Conservation (phyloP, 2,113 vertebrate species). For the Illadopsis cleaveri region DNA sequence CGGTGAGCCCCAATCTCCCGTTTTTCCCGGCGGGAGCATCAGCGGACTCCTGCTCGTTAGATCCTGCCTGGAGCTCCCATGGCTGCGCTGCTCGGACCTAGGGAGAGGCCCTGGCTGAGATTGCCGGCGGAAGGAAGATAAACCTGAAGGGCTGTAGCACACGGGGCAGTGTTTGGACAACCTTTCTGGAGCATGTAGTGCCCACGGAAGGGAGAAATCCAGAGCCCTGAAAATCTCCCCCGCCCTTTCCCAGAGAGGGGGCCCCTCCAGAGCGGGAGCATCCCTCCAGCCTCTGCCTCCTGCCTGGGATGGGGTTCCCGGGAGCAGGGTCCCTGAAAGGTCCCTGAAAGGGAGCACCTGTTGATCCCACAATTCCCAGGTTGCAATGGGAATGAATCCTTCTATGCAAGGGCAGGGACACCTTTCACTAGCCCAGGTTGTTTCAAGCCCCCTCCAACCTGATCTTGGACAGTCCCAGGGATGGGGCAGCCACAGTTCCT, state of each 20-base stretch:
- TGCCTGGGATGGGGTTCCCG: no score
- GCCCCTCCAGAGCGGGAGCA: accelerated
- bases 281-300: neutral
- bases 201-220: neutral
- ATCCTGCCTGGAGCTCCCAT: neutral
- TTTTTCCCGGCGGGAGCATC: no score
- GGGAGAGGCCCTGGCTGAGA: neutral
- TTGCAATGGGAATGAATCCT: no score
- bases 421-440: no score
- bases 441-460: no score
- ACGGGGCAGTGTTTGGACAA: accelerated
- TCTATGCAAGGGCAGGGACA: no score
- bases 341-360: no score
- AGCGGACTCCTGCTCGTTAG: neutral
- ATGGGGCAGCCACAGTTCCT: no score
- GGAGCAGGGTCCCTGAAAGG: no score
- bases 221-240: neutral
- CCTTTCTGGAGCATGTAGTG: neutral
- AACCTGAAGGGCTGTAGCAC: no score
- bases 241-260: neutral
- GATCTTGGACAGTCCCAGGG: no score
- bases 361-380: no score
- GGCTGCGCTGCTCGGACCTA: neutral
- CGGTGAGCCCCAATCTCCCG: accelerated
- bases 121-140: neutral